A percentile compares a stretch with the other conserved stretches of the same genome.
Evolutionary conservation across 1,140 invertebrate genomes (phyloP).

Genomic region (Cylas formicarius): DNA sequence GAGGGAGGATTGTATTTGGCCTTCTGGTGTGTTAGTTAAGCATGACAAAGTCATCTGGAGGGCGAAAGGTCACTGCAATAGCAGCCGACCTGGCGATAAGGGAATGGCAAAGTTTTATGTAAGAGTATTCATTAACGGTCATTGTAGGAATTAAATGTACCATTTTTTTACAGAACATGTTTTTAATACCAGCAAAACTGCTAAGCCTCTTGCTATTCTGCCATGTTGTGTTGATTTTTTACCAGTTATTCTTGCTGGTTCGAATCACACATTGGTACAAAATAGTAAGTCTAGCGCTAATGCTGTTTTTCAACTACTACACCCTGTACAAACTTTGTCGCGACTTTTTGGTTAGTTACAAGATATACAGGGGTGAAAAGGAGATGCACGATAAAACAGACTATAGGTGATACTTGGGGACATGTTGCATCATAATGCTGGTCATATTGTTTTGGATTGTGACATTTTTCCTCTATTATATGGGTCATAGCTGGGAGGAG

Average conservation of each 20-base stretch:
- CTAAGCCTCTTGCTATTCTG: constrained; percentile 67
- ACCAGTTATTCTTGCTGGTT: constrained; percentile 71
- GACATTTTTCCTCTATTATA: too few relatives aligned
- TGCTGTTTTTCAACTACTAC: constrained; percentile 86
- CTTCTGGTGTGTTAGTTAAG: constrained; percentile 70
- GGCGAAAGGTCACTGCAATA: constrained; percentile 64
- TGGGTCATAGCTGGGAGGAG: too few relatives aligned
- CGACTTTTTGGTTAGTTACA: constrained; percentile 78
- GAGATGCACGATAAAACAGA: too few relatives aligned
- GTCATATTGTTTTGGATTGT: too few relatives aligned
- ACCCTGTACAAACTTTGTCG: constrained; percentile 82
- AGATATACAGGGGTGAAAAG: constrained; percentile 72
- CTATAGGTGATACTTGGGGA: too few relatives aligned
- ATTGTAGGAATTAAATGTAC: constrained; percentile 1
- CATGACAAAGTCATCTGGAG: constrained; percentile 73
- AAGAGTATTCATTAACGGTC: constrained; percentile 42
- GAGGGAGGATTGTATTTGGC: constrained; percentile 68
- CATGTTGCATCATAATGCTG: too few relatives aligned
- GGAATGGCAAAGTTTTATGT: constrained; percentile 81
- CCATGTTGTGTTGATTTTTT: constrained; percentile 63
- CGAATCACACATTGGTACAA: constrained; percentile 84
- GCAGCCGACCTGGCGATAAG: constrained; percentile 74
- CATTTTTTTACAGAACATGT: constrained; percentile 63
- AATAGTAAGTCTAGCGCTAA: constrained; percentile 72
- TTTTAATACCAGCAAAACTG: constrained; percentile 76